Evolutionary conservation across 2,888 invertebrate genomes (phyloP).

Genomic region (Drosophila neonasuta): DNA sequence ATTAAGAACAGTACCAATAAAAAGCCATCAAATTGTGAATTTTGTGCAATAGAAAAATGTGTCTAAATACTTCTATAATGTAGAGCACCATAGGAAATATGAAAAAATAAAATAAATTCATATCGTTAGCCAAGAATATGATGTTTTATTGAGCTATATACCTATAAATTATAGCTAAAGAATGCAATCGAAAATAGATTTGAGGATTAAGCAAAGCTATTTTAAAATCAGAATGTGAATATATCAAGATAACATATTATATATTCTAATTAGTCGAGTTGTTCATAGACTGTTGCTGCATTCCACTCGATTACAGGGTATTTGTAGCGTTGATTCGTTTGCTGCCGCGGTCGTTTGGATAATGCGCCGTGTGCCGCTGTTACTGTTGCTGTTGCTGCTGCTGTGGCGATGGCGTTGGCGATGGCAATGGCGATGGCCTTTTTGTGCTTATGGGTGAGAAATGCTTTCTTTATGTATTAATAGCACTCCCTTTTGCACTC

Average conservation of each 20-base stretch:
- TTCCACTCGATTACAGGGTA: constrained; percentile 25
- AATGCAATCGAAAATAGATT: background rate
- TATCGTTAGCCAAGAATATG: no score
- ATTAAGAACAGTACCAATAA: no score
- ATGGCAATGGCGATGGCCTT: constrained; percentile 61
- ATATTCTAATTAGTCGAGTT: background rate
- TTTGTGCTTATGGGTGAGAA: constrained; percentile 73
- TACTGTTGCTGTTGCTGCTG: constrained; percentile 24
- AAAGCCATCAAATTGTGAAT: no score
- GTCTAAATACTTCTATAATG: no score
- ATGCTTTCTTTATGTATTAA: constrained; percentile 75
- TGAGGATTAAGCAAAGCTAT: background rate
- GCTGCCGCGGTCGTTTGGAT: constrained; percentile 68
- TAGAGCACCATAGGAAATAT: no score
- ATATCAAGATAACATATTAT: background rate
- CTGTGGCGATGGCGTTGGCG: constrained; percentile 8
- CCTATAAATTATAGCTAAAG: background rate
- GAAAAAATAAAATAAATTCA: no score
- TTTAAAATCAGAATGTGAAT: no score
- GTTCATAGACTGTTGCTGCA: background rate
- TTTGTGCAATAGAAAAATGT: no score
- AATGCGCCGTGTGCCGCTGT: constrained; percentile 64
- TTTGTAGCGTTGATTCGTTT: constrained; percentile 48
- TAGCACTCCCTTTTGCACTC: constrained; percentile 71
- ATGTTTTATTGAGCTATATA: background rate